Percentiles rank a stretch among this genome's conserved stretches.
phyloP scores from a whole-genome alignment of 2,888 invertebrate species.

The Limnephilus rhombicus region DNA sequence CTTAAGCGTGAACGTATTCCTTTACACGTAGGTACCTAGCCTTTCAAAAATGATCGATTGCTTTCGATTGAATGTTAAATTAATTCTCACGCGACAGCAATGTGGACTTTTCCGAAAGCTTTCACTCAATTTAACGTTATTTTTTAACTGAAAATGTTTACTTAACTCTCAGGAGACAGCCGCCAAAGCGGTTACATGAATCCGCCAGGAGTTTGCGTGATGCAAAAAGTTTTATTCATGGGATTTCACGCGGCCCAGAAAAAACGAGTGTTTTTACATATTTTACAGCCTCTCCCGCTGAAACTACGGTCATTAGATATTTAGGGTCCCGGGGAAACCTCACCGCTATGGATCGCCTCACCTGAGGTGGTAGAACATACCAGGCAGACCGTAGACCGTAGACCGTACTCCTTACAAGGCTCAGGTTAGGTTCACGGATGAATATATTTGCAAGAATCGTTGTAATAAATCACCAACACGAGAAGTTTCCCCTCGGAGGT shows the following conservation, averaged over 20 bases:
- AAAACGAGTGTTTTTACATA: background rate
- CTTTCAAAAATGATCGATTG: background rate
- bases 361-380: background rate
- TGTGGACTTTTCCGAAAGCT: background rate
- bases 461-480: constrained; percentile 22
- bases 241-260: background rate
- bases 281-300: background rate
- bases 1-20: too few species aligned
- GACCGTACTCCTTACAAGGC: background rate
- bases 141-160: background rate
- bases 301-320: background rate
- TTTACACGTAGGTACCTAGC: too few species aligned
- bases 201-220: background rate
- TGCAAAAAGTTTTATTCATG: background rate
- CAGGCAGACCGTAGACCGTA: background rate
- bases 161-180: background rate
- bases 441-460: constrained; percentile 20
- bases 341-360: background rate
- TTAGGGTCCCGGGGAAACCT: background rate
- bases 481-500: constrained; percentile 5
- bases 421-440: constrained; percentile 18
- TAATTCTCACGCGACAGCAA: background rate
- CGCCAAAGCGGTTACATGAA: background rate
- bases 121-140: background rate
- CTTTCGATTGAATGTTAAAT: background rate